phyloP scores from a whole-genome alignment of 2,888 invertebrate genomes.

The Dione vanillae region DNA sequence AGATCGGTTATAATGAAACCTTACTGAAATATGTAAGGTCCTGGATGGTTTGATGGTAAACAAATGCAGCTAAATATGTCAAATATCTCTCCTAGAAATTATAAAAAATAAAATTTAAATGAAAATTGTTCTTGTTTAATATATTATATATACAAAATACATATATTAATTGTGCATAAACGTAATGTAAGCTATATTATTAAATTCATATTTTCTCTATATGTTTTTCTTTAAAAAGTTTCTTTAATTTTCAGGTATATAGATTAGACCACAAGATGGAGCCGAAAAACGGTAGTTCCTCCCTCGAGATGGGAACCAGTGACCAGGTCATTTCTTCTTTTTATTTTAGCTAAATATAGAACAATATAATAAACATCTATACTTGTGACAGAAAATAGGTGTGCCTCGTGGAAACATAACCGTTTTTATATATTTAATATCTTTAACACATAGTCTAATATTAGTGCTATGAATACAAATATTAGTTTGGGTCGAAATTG shows the following conservation, averaged over 20 bases:
- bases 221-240: neutral
- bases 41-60: no score
- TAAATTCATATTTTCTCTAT: neutral
- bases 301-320: slow-evolving; percentile 82
- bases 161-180: no score
- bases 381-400: no score
- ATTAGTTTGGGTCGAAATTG: neutral
- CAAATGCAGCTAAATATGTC: no score
- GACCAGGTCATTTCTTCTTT: slow-evolving; percentile 65
- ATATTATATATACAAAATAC: no score
- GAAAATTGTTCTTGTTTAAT: no score
- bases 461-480: neutral
- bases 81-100: no score
- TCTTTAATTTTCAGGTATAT: slow-evolving; percentile 57
- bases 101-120: no score
- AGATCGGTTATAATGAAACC: no score
- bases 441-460: neutral
- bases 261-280: slow-evolving; percentile 63
- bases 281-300: slow-evolving; percentile 80
- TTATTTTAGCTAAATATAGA: neutral
- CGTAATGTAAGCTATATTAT: neutral
- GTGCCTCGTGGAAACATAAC: neutral
- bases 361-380: neutral
- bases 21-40: no score
- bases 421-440: neutral